These are phyloP conservation scores for Leptothorax acervorum DNA, from an alignment of 2,888 invertebrate species.

Conservation along the genomic window DNA sequence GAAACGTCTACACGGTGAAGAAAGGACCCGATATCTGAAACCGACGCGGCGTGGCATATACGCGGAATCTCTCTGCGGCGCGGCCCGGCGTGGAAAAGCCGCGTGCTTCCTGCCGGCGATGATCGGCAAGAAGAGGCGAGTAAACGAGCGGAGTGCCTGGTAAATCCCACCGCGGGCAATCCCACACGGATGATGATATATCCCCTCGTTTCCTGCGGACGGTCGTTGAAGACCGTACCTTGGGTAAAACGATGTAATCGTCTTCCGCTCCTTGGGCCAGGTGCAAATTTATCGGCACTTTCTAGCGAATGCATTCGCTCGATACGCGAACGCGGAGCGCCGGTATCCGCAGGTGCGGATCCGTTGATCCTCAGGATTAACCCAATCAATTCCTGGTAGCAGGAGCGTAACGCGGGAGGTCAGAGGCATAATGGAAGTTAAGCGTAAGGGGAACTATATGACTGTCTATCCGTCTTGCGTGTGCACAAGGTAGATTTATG, in stretches of 20 bases:
- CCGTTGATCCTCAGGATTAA: slow-evolving; percentile 50
- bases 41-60: slow-evolving; percentile 12
- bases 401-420: slow-evolving; percentile 8
- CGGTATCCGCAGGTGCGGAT: slow-evolving; percentile 36
- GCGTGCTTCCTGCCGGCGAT: slow-evolving; percentile 67
- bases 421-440: neutral
- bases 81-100: slow-evolving; percentile 63
- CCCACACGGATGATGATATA: slow-evolving; percentile 60
- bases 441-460: neutral
- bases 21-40: slow-evolving; percentile 46
- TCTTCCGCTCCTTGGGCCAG: slow-evolving; percentile 72
- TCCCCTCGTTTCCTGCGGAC: slow-evolving; percentile 67
- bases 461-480: slow-evolving; percentile 13
- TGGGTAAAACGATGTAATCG: slow-evolving; percentile 74
- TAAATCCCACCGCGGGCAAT: slow-evolving; percentile 50
- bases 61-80: slow-evolving; percentile 32
- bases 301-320: slow-evolving; percentile 64
- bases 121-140: slow-evolving; percentile 63
- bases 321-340: neutral
- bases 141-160: slow-evolving; percentile 46
- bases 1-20: slow-evolving; percentile 28
- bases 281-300: slow-evolving; percentile 76
- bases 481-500: slow-evolving; percentile 8
- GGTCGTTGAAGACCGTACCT: slow-evolving; percentile 61
- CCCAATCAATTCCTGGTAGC: slow-evolving; percentile 28